A percentile compares a stretch with the other conserved stretches of the same genome.
phyloP scores from a whole-genome alignment of 2,113 vertebrate species.

The Capreolus pygargus region DNA sequence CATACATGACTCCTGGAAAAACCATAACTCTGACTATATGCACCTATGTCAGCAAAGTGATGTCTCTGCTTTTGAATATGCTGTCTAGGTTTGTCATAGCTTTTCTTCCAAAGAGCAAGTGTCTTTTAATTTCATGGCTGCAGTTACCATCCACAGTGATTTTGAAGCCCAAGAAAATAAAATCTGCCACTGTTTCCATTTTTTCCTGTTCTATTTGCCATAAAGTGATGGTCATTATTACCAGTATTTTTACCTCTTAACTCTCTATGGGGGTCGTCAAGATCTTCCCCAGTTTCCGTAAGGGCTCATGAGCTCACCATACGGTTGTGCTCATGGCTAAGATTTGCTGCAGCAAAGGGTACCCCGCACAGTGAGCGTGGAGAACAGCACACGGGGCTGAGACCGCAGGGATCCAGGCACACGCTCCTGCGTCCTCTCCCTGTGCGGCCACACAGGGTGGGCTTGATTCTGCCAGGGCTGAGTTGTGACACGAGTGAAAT shows the following conservation, averaged over 20 bases:
- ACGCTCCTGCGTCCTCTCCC: not conserved
- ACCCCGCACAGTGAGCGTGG: not conserved
- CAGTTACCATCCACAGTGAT: not conserved
- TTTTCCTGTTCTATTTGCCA: not conserved
- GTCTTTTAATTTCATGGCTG: not conserved
- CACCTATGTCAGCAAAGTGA: not conserved
- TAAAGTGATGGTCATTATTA: not conserved
- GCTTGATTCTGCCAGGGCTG: not conserved
- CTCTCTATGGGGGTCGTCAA: not conserved
- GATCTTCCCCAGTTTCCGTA: not conserved
- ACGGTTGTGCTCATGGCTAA: not conserved
- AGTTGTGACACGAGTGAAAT: not conserved
- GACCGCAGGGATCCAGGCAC: not conserved
- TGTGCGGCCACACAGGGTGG: fast-evolving
- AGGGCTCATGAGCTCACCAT: not conserved
- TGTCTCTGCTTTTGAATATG: not conserved
- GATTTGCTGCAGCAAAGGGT: not conserved
- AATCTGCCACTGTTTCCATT: not conserved
- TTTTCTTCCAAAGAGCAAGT: not conserved
- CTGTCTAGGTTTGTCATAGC: not conserved
- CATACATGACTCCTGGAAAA: not conserved
- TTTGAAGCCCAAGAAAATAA: not conserved
- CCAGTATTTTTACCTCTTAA: not conserved
- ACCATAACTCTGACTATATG: not conserved
- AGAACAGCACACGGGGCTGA: not conserved